A percentile compares a stretch with the other conserved stretches of the same genome.
Conservation (phyloP, 1,140 invertebrate species). For the Penaeus vannamei region DNA sequence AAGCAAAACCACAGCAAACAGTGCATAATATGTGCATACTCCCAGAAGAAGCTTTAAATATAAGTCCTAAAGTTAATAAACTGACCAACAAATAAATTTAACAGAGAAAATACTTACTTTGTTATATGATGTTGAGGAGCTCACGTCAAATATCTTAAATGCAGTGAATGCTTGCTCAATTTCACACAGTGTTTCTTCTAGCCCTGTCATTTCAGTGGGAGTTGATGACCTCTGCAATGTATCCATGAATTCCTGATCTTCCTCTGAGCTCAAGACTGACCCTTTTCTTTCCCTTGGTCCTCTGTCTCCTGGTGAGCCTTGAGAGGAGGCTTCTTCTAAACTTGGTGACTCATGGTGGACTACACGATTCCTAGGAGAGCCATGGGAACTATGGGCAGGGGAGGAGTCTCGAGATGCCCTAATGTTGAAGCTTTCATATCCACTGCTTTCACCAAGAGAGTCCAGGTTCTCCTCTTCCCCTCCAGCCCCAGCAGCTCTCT, state of each 20-base stretch:
- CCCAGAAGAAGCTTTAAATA: too few species aligned
- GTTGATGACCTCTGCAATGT: constrained; percentile 39
- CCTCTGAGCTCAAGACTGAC: background rate
- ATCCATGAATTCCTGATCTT: constrained; percentile 50
- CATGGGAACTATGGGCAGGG: constrained; percentile 65
- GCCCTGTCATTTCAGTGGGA: constrained; percentile 38
- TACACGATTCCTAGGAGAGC: constrained; percentile 31
- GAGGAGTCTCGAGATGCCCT: constrained; percentile 74
- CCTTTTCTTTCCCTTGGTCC: background rate
- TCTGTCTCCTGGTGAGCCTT: background rate
- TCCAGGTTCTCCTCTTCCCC: constrained; percentile 74
- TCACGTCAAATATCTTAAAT: constrained; percentile 52
- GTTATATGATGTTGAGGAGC: constrained; percentile 14
- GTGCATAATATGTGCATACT: too few species aligned
- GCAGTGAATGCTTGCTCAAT: constrained; percentile 57
- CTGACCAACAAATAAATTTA: too few species aligned
- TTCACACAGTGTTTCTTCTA: constrained; percentile 55
- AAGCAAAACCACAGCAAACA: too few species aligned
- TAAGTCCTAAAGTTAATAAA: too few species aligned
- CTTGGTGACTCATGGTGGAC: constrained; percentile 24
- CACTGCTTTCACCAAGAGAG: constrained; percentile 86
- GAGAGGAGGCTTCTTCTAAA: background rate
- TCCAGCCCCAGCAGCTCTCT: constrained; percentile 20
- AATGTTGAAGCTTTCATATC: constrained; percentile 86
- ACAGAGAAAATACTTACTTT: constrained; percentile 25